Conservation (phyloP, 2,797 vertebrate species). For the Huso huso region DNA sequence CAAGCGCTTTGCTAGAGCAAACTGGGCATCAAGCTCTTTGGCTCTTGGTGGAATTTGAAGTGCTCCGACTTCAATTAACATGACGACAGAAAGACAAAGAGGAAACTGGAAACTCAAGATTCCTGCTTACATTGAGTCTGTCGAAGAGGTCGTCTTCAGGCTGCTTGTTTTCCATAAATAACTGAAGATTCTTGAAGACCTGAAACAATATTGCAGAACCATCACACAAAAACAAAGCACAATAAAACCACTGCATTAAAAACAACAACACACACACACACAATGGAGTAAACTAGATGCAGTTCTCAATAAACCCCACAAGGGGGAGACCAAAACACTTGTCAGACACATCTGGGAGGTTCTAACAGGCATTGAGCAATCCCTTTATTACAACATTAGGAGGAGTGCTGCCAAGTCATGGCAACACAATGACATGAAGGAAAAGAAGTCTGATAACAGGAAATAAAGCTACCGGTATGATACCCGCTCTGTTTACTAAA, state of each 20-base stretch:
- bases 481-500: too few relatives aligned
- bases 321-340: slow-evolving; percentile 23
- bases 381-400: not conserved
- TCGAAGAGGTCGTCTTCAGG: slow-evolving; percentile 93
- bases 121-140: slow-evolving; percentile 80
- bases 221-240: not conserved
- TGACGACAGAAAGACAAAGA: not conserved
- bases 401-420: not conserved
- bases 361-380: not conserved
- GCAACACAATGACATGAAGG: not conserved
- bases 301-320: slow-evolving; percentile 28
- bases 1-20: too few relatives aligned
- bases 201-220: slow-evolving; percentile 30
- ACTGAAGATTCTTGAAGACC: slow-evolving; percentile 95
- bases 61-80: too few relatives aligned
- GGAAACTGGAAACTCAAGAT: not conserved
- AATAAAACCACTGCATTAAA: not conserved
- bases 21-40: too few relatives aligned
- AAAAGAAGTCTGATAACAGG: too few relatives aligned
- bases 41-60: too few relatives aligned
- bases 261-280: not conserved
- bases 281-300: not conserved
- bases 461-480: too few relatives aligned
- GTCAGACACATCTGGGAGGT: slow-evolving; percentile 1
- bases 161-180: slow-evolving; percentile 96